Evolutionary conservation across 2,113 vertebrate genomes (phyloP), one percentile per base, ranked within the genome.

Genomic region (Hipposideros armiger): DNA sequence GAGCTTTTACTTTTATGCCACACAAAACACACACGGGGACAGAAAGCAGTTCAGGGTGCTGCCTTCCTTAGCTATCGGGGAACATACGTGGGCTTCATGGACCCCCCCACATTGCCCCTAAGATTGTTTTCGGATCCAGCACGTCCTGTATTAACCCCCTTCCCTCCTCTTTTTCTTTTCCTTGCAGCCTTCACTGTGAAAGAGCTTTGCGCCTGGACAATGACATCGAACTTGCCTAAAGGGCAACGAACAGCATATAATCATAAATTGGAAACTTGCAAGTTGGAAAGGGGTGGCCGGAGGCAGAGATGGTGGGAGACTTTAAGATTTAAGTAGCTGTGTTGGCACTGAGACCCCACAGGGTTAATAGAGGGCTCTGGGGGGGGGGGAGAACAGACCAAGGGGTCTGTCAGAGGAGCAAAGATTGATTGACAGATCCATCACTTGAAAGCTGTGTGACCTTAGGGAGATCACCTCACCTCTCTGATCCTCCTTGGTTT

Each of bases 151-250:
- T 90, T 91, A 93, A 94, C 70, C 76, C 54, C 56, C 74, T 66
- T 50, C 80, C 88, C 73, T 58, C 36, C 78, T 67, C 4, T 90
- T 95, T 87, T 84, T 93, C 1, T 93, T 97, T 87, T 74, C 54
- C 67, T 95, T 64, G 36, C 1, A 93, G 94, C 77, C 52, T 96
- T 96, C 84, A 40, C 73, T 78, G 54, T 64, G 60, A 95, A 96
- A 90, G 2, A 40, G 30, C 76, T 96, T 81, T 73, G 36, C 30
- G 15, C 92, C 76, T 76, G 90, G 70, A 87, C 92, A 72, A 90
- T 80, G 80, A 96, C 95, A 97, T 91, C 0, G 42, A 97, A 97
- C 73, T 95, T 95, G 93, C 42, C 90, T 88, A 56, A 97, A 97
- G 90, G 88, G 72, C 52, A 30, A 86, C 84, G 91, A 87, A 94